These are phyloP conservation scores for Aporophyla lueneburgensis DNA, from an alignment of 2,888 invertebrate species.

Conservation along the genomic window DNA sequence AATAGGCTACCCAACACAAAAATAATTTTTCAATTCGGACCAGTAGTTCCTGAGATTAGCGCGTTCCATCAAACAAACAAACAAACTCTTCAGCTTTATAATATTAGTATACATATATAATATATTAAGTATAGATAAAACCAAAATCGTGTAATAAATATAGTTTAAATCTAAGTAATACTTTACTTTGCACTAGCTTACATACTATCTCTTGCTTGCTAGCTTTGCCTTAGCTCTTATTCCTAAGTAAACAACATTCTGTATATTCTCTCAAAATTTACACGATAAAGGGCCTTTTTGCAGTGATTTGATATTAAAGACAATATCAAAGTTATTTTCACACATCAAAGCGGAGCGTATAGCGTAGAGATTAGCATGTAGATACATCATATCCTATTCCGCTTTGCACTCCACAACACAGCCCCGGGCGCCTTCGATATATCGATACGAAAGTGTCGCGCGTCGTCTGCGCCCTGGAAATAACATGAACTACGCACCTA, in stretches of 20 bases:
- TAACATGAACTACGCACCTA: slow-evolving; percentile 16
- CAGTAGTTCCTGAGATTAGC: too few relatives aligned
- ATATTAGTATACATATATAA: too few relatives aligned
- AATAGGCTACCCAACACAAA: too few relatives aligned
- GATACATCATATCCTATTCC: slow-evolving; percentile 63
- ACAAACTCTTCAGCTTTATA: too few relatives aligned
- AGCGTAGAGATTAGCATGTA: slow-evolving; percentile 66
- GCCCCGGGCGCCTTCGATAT: slow-evolving; percentile 69
- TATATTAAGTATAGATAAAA: too few relatives aligned
- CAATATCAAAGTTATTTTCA: slow-evolving; percentile 50
- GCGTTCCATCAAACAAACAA: too few relatives aligned
- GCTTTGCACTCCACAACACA: slow-evolving; percentile 67
- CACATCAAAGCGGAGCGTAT: slow-evolving; percentile 56
- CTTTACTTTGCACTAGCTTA: too few relatives aligned
- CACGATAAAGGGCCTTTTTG: slow-evolving; percentile 25
- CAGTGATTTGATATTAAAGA: slow-evolving; percentile 46
- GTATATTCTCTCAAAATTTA: slow-evolving; percentile 2
- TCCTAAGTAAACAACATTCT: not conserved
- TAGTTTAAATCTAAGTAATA: too few relatives aligned
- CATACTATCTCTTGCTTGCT: too few relatives aligned
- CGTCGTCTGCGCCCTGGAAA: slow-evolving; percentile 31
- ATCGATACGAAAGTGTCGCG: slow-evolving; percentile 53
- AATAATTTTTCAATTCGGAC: too few relatives aligned
- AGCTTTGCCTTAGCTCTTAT: too few relatives aligned
- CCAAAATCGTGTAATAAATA: too few relatives aligned